Conservation (phyloP, 1,140 invertebrate genomes). For the Formica selysi region DNA sequence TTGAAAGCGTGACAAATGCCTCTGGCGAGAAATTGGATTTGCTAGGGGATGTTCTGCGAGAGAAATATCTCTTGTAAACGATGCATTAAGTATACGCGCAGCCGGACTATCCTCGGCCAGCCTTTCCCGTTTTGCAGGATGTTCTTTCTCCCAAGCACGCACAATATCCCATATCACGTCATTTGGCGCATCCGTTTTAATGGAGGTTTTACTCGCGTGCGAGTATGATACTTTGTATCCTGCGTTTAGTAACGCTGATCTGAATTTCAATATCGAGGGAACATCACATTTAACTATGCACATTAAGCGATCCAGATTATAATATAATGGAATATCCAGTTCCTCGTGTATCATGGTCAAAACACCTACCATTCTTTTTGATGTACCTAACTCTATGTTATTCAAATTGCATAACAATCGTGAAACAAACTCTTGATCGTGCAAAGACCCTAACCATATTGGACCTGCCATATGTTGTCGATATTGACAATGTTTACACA, state of each 20-base stretch:
- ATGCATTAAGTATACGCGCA: constrained; percentile 87
- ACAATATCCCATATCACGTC: constrained; percentile 97
- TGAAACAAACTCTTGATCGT: constrained; percentile 93
- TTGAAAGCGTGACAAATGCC: constrained; percentile 93
- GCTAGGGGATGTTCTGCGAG: constrained; percentile 90
- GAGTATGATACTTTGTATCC: constrained; percentile 97
- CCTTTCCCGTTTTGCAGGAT: constrained; percentile 83
- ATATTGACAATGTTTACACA: constrained; percentile 93
- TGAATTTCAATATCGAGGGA: constrained; percentile 85
- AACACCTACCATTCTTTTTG: constrained; percentile 92
- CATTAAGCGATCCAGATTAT: constrained; percentile 89
- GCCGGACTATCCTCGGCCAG: constrained; percentile 86
- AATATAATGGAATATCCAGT: constrained; percentile 96
- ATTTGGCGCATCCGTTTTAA: constrained; percentile 97
- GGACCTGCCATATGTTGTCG: constrained; percentile 95
- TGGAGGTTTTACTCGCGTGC: constrained; percentile 94
- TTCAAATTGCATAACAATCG: constrained; percentile 83
- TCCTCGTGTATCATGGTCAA: constrained; percentile 92
- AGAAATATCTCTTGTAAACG: constrained; percentile 86
- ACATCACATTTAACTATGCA: constrained; percentile 80
- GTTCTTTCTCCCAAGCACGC: constrained; percentile 90
- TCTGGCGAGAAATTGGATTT: constrained; percentile 92
- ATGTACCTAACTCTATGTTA: constrained; percentile 88
- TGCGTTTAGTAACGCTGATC: constrained; percentile 97
- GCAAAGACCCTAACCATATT: constrained; percentile 96